Evolutionary conservation across 2,797 vertebrate genomes (phyloP).

Genomic region (Rhynchotus rufescens): DNA sequence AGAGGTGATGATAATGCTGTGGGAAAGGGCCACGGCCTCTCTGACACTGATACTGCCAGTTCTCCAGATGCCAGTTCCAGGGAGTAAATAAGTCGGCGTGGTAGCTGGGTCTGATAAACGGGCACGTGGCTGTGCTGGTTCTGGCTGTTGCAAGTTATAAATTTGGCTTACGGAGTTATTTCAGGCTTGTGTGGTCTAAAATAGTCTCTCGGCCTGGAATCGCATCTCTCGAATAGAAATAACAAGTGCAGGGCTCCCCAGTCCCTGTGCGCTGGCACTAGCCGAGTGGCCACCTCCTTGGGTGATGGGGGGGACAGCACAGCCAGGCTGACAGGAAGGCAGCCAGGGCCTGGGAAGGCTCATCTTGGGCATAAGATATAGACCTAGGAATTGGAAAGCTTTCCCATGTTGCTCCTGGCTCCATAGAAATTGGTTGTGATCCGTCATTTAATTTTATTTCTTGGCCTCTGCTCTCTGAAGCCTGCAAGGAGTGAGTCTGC

Average conservation of each 20-base stretch:
- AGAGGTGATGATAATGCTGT: neutral
- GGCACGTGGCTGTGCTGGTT: neutral
- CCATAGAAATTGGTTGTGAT: neutral
- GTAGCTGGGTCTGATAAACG: neutral
- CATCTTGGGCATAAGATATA: neutral
- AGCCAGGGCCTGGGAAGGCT: accelerated
- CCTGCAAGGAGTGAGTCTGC: neutral
- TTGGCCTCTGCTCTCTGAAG: neutral
- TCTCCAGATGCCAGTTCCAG: neutral
- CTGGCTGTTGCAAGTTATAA: neutral
- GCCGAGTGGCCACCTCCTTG: neutral
- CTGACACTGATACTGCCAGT: neutral
- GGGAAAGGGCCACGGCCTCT: neutral
- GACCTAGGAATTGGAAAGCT: neutral
- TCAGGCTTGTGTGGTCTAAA: constrained; percentile 4
- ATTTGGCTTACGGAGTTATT: constrained; percentile 34
- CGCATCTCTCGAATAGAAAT: neutral
- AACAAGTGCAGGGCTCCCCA: neutral
- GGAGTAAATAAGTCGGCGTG: neutral
- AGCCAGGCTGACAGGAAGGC: accelerated
- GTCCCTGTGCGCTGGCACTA: neutral
- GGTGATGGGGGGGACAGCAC: neutral
- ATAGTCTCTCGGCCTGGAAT: constrained; percentile 44
- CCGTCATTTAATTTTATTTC: neutral
- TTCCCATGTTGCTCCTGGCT: neutral